These are phyloP conservation scores for Chymomyza procnemis DNA, from an alignment of 2,888 invertebrate genomes.

Conservation along the genomic window DNA sequence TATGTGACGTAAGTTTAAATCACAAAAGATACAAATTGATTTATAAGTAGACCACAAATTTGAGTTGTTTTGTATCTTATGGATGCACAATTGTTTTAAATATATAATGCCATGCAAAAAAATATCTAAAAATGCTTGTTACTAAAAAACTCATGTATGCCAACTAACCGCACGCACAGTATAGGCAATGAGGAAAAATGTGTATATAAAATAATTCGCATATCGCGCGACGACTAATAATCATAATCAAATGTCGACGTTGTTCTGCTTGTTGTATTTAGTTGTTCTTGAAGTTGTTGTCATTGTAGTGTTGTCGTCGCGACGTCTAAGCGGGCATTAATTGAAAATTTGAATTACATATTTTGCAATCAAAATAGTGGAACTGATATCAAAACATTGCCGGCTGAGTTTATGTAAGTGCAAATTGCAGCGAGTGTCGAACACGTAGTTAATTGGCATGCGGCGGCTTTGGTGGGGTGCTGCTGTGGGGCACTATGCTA, in stretches of 20 bases:
- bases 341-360: conserved; percentile 63
- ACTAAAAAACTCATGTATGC: no score
- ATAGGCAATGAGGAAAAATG: no score
- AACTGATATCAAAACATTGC: neutral
- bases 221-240: neutral
- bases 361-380: conserved; percentile 59
- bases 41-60: no score
- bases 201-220: no score
- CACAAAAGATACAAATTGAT: no score
- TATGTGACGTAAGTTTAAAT: no score
- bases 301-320: conserved; percentile 46
- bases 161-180: no score
- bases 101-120: no score
- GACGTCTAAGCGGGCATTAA: conserved; percentile 65
- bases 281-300: neutral
- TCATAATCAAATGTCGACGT: neutral
- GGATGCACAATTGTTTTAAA: no score
- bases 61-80: no score
- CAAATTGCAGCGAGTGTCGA: conserved; percentile 17
- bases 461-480: neutral
- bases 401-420: conserved; percentile 13
- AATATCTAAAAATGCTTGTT: no score
- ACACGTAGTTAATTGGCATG: neutral
- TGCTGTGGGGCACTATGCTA: neutral
- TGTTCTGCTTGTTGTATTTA: neutral